Percentiles rank a stretch among this genome's conserved stretches.
These are phyloP conservation scores for Melanargia galathea DNA, from an alignment of 2,888 invertebrate species.

Conservation along the genomic window DNA sequence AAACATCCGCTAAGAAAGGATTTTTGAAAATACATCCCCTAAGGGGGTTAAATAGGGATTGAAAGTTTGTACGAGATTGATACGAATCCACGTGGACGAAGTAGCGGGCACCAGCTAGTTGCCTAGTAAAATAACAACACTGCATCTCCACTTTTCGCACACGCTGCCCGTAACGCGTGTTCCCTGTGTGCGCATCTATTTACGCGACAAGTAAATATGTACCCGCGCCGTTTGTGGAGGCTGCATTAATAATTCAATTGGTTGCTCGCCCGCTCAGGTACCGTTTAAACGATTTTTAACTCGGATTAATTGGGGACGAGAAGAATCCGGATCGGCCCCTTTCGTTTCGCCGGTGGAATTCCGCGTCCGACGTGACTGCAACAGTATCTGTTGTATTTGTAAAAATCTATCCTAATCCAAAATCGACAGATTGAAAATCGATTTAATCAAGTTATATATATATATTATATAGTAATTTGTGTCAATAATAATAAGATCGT, in stretches of 20 bases:
- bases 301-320: constrained; percentile 70
- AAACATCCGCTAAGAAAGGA: too few relatives aligned
- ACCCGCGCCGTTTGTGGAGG: constrained; percentile 79
- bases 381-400: not conserved
- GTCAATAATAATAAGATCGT: too few relatives aligned
- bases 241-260: constrained; percentile 83
- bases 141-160: constrained; percentile 32
- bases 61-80: too few relatives aligned
- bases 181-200: constrained; percentile 82
- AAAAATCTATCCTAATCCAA: too few relatives aligned
- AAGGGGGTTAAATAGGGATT: not conserved
- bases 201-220: constrained; percentile 81
- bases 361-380: constrained; percentile 8
- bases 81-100: too few relatives aligned
- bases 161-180: constrained; percentile 74
- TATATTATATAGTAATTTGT: too few relatives aligned
- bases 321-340: constrained; percentile 39
- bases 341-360: constrained; percentile 29
- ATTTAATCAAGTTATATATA: too few relatives aligned
- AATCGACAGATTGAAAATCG: too few relatives aligned
- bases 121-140: not conserved
- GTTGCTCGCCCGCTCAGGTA: constrained; percentile 71
- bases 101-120: too few relatives aligned
- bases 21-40: not conserved
- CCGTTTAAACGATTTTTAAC: constrained; percentile 81